Base-by-base conservation (phyloP, 2,797 vertebrate genomes). In the Helicolenus hilgendorfi region DNA sequence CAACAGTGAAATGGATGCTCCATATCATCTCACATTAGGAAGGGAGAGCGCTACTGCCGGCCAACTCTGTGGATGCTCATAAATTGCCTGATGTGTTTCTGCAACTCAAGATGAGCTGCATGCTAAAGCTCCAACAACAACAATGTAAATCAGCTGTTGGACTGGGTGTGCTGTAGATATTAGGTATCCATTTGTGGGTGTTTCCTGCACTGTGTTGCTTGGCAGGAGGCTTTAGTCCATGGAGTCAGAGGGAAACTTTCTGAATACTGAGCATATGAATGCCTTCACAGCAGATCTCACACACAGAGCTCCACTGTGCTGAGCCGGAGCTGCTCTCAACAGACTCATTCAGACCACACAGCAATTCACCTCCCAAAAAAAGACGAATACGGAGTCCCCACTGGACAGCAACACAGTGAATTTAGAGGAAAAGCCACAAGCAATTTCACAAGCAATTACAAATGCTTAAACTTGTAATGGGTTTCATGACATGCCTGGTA, bases 181-280 rank as follows among this genome's bases (percentile, higher is more conserved):
- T 73, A 92, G 81, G 64, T 79, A 65, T 70, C 81, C 68, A 87
- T 90, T 84, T 81, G 83, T 81, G 86, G 81, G 89, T 86, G 89
- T 93, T 90, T 93, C 79, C 83, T 86, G 75, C 33, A 13, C 78
- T 13, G 26, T 74, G 88, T 85, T 93, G 85, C 93, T 93, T 89
- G 89, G 92, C 92, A 94, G 86, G 80, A 65, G 80, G 81, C 77
- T 90, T 86, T 45, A 77, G 60, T 84, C 71, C 81, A 72, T 82
- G 56, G 74, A 90, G 91, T 89, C 75, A 56, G 77, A 64, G 86
- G 87, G 87, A 91, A 93, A 91, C 92, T 89, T 93, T 95, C 82
- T 87, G 92, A 95, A 96, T 96, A 94, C 93, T 91, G 94, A 94
- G 81, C 89, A 94, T 88, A 90, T 86, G 89, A 95, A 91, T 87